Evolutionary conservation across 2,113 vertebrate species (phyloP).

Genomic region (Sinocyclocheilus anshuiensis): DNA sequence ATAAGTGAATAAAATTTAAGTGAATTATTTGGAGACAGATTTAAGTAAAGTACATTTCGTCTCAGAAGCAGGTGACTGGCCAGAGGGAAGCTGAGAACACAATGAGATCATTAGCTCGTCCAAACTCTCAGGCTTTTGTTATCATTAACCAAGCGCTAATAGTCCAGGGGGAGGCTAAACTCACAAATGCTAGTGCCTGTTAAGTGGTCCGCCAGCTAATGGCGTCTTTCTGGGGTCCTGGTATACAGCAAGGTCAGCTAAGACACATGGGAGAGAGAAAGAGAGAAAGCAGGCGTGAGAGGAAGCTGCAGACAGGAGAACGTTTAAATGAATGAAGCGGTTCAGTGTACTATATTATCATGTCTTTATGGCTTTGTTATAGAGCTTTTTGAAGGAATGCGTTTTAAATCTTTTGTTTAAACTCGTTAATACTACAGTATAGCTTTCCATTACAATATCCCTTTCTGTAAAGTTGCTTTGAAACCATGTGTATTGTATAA

Average conservation of each 20-base stretch:
- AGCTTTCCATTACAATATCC: not conserved
- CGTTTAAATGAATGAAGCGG: not conserved
- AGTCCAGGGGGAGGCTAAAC: constrained; percentile 68
- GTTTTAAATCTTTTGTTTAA: not conserved
- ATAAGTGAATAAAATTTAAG: not conserved
- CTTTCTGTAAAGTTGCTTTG: not conserved
- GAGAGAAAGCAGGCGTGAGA: not conserved
- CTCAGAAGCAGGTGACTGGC: constrained; percentile 59
- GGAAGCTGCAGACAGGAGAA: not conserved
- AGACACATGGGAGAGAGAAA: constrained; percentile 25
- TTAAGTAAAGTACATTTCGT: constrained; percentile 2
- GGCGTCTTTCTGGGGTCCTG: constrained; percentile 71
- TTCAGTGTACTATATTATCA: not conserved
- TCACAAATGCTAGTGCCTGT: constrained; percentile 67
- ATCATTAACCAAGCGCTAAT: constrained; percentile 71
- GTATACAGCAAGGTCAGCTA: constrained; percentile 61
- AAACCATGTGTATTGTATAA: not conserved
- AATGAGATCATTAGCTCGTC: constrained; percentile 68
- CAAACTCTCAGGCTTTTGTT: constrained; percentile 71
- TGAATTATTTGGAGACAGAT: not conserved
- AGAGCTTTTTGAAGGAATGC: not conserved
- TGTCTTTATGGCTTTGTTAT: not conserved
- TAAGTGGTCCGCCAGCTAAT: constrained; percentile 73
- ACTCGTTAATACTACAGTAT: not conserved
- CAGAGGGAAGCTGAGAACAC: constrained; percentile 26